Conservation (phyloP, 2,113 vertebrate genomes). For the Ariopsis seemanni region DNA sequence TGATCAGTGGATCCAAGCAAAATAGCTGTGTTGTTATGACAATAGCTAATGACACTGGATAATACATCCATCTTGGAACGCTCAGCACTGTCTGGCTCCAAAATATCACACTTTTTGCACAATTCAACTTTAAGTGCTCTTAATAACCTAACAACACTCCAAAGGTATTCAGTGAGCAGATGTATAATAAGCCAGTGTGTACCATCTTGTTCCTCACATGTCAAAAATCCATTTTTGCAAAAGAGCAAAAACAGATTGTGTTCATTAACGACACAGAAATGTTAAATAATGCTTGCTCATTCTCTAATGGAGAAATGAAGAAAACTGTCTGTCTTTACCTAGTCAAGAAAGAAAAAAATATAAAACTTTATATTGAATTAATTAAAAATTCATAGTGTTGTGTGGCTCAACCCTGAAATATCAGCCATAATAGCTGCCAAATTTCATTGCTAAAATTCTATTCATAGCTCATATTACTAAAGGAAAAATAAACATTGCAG, state of each 20-base stretch:
- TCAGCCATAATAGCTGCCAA: neutral
- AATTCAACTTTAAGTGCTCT: neutral
- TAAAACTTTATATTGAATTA: neutral
- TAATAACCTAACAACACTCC: neutral
- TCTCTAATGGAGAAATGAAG: neutral
- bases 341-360: neutral
- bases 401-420: neutral
- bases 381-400: neutral
- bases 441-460: neutral
- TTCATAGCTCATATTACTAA: neutral
- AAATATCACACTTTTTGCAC: neutral
- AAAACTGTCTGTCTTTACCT: neutral
- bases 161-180: constrained; percentile 1
- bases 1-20: neutral
- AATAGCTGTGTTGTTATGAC: neutral
- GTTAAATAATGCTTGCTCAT: constrained; percentile 8
- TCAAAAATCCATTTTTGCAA: constrained; percentile 16
- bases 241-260: neutral
- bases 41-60: neutral
- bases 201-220: constrained; percentile 19
- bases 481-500: neutral
- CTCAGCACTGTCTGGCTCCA: neutral
- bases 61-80: neutral
- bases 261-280: neutral
- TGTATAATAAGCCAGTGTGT: neutral